Conservation (phyloP, 2,888 invertebrate genomes). For the Dicyrtomina minuta region DNA sequence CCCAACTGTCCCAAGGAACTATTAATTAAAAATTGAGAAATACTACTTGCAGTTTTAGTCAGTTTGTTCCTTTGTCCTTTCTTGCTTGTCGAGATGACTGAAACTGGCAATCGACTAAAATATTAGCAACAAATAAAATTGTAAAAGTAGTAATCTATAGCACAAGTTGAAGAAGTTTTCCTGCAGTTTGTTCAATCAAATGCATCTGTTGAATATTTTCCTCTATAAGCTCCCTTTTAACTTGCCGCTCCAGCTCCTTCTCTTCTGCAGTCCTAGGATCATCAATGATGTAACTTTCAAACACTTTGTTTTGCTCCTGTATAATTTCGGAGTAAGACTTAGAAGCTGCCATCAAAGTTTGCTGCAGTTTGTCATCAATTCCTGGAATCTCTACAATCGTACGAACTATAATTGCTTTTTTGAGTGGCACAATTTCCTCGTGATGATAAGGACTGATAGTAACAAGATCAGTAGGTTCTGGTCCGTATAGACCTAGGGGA, state of each 20-base stretch:
- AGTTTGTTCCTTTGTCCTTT: too few relatives aligned
- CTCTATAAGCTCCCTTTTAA: constrained; percentile 44
- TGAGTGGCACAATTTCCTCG: constrained; percentile 22
- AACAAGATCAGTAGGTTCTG: constrained; percentile 3
- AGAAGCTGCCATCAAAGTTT: constrained; percentile 40
- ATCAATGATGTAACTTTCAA: constrained; percentile 31
- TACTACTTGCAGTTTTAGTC: too few relatives aligned
- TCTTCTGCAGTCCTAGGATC: constrained; percentile 45
- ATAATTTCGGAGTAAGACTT: constrained; percentile 41
- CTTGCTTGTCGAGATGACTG: too few relatives aligned
- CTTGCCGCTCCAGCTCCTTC: constrained; percentile 32
- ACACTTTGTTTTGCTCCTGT: constrained; percentile 34
- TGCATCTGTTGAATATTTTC: constrained; percentile 48
- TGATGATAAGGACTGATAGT: constrained; percentile 22
- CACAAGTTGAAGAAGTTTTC: constrained; percentile 38
- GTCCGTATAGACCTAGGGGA: constrained; percentile 42
- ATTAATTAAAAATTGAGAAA: too few relatives aligned
- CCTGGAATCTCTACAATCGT: constrained; percentile 45
- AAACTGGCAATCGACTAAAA: too few relatives aligned
- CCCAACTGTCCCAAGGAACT: too few relatives aligned
- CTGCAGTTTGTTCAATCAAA: constrained; percentile 43
- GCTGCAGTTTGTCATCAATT: constrained; percentile 41
- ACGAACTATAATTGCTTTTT: constrained; percentile 44
- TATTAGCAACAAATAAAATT: too few relatives aligned
- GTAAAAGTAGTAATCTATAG: constrained; percentile 3